Evolutionary conservation across 92 coral and sea anemone species (phyloP).

Genomic region (Siderastrea radians): DNA sequence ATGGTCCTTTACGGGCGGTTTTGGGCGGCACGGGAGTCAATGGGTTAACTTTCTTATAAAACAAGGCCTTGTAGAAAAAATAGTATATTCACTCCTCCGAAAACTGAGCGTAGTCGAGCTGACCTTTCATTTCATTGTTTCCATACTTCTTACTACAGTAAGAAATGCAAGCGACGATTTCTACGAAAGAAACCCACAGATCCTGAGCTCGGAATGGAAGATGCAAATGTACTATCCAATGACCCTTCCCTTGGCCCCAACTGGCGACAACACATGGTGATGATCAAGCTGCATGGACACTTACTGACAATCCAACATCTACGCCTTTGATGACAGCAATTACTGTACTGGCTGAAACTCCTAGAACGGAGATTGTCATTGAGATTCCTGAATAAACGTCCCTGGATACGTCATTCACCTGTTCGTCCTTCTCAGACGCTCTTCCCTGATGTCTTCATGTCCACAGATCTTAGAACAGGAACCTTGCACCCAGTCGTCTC

Average conservation of each 20-base stretch:
- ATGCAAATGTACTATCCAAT: not conserved
- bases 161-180: not conserved
- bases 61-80: too few species aligned
- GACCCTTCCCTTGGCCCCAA: too few species aligned
- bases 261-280: too few species aligned
- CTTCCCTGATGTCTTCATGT: not conserved
- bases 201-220: not conserved
- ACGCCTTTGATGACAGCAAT: too few species aligned
- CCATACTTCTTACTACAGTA: not conserved
- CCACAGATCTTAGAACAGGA: too few species aligned
- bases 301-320: too few species aligned
- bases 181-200: not conserved
- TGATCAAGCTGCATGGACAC: too few species aligned
- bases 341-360: too few species aligned
- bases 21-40: too few species aligned
- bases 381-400: not conserved
- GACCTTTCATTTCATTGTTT: not conserved
- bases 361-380: too few species aligned
- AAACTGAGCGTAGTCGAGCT: not conserved
- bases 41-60: too few species aligned
- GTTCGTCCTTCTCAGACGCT: not conserved
- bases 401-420: not conserved
- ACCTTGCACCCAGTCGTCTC: not conserved
- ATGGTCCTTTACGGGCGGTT: too few species aligned
- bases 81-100: not conserved